These are phyloP conservation scores for Leptinotarsa haldemani DNA, from an alignment of 2,888 invertebrate genomes.

Conservation along the genomic window DNA sequence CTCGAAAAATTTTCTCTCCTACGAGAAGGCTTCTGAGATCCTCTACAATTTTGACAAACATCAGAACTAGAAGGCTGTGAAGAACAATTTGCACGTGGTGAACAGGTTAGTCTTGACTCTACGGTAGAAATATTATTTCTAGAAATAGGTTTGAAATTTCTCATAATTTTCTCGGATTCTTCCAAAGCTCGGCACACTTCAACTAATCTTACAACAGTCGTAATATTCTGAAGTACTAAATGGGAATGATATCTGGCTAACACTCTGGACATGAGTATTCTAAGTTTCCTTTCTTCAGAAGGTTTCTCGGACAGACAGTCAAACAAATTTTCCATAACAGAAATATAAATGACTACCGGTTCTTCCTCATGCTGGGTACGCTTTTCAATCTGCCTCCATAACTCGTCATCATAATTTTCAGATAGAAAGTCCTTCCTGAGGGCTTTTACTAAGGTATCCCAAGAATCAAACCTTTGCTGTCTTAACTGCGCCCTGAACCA, in stretches of 20 bases:
- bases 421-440: constrained; percentile 15
- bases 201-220: neutral
- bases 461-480: constrained; percentile 26
- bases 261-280: constrained; percentile 7
- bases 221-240: constrained; percentile 12
- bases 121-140: constrained; percentile 15
- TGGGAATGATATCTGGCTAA: constrained; percentile 11
- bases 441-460: constrained; percentile 8
- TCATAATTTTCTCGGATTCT: constrained; percentile 15
- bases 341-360: constrained; percentile 24
- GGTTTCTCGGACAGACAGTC: constrained; percentile 19
- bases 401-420: constrained; percentile 14
- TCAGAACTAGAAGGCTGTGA: neutral
- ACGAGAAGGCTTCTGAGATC: neutral
- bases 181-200: constrained; percentile 24
- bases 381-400: constrained; percentile 26
- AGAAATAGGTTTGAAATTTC: constrained; percentile 20
- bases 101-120: constrained; percentile 11
- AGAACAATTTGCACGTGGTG: neutral
- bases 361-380: constrained; percentile 26
- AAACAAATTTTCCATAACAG: constrained; percentile 27
- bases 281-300: constrained; percentile 11
- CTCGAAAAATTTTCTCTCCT: no score
- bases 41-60: neutral
- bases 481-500: constrained; percentile 24